These are phyloP conservation scores for Pocillopora grandis DNA, from an alignment of 92 coral and sea anemone genomes.

Conservation along the genomic window DNA sequence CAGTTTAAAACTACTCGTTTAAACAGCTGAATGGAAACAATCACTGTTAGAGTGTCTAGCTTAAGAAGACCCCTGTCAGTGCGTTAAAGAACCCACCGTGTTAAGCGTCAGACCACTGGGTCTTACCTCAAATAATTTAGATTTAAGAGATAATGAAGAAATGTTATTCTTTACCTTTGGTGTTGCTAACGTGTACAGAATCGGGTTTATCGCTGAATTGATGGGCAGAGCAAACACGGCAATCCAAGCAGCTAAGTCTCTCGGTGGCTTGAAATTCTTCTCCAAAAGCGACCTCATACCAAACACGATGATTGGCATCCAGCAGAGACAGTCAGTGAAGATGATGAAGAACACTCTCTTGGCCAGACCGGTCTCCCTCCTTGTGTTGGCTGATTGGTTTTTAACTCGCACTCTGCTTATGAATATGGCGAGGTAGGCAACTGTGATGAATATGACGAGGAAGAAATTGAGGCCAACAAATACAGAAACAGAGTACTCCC, in stretches of 20 bases:
- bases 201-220: slow-evolving; percentile 82
- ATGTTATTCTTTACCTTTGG: slow-evolving; percentile 12
- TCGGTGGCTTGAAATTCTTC: slow-evolving; percentile 38
- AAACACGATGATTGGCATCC: slow-evolving; percentile 84
- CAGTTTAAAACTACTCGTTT: too few species aligned
- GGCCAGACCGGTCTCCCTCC: slow-evolving; percentile 64
- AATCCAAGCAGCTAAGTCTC: slow-evolving; percentile 81
- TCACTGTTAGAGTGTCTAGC: too few species aligned
- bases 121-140: not conserved
- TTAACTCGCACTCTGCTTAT: slow-evolving; percentile 36
- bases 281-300: slow-evolving; percentile 73
- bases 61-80: too few species aligned
- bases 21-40: too few species aligned
- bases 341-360: slow-evolving; percentile 81
- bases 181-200: slow-evolving; percentile 83
- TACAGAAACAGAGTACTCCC: slow-evolving; percentile 74
- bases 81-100: too few species aligned
- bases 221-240: slow-evolving; percentile 89
- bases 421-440: slow-evolving; percentile 63
- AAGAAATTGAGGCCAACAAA: slow-evolving; percentile 67
- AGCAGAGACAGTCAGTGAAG: slow-evolving; percentile 84
- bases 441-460: slow-evolving; percentile 51
- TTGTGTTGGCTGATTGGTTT: slow-evolving; percentile 40
- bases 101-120: too few species aligned
- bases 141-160: not conserved